Evolutionary conservation across 1,140 invertebrate species (phyloP).

Genomic region (Ips nitidus): DNA sequence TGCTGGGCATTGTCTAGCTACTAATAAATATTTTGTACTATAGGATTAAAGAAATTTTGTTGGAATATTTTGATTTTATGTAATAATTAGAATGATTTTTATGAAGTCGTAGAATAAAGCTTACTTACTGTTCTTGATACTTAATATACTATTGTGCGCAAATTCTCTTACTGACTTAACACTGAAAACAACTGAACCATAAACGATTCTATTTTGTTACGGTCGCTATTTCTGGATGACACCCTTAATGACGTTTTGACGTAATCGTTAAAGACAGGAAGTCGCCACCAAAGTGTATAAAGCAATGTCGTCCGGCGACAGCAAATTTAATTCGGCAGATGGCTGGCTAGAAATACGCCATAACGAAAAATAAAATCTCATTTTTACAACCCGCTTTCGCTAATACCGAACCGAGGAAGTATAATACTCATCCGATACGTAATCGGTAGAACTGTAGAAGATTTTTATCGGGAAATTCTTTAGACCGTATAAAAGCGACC

Average conservation of each 20-base stretch:
- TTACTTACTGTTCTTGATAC: no score
- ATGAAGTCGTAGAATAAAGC: no score
- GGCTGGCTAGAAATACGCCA: background rate
- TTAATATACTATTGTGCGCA: no score
- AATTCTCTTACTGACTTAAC: no score
- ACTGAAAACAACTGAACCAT: no score
- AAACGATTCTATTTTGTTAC: no score
- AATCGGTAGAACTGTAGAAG: background rate
- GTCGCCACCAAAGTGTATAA: background rate
- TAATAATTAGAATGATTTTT: no score
- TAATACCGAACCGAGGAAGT: background rate
- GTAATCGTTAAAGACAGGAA: background rate
- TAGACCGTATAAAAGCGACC: background rate
- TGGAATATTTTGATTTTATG: no score
- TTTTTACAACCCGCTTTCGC: background rate
- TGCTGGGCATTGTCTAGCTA: no score
- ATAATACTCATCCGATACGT: background rate
- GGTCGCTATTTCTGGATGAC: no score
- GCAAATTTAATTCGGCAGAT: slow-evolving; percentile 3
- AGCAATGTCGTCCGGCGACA: background rate
- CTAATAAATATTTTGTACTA: no score
- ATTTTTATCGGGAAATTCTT: slow-evolving; percentile 1
- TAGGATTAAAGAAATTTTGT: no score
- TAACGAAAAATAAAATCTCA: background rate
- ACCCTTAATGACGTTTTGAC: background rate